Conservation (phyloP, 1,140 invertebrate species). For the Trichonephila clavata region DNA sequence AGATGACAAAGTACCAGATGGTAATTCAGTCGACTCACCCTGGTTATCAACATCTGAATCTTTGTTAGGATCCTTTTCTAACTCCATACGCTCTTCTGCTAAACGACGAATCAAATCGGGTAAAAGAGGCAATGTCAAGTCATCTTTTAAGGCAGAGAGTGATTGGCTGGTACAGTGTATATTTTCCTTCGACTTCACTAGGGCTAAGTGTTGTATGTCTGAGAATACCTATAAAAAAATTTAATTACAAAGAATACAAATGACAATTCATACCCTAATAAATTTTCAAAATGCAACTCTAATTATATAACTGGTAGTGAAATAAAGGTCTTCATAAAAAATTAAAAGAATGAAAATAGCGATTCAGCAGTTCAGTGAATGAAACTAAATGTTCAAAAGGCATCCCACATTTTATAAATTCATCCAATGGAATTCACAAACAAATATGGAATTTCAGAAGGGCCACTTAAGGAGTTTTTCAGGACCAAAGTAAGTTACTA, state of each 20-base stretch:
- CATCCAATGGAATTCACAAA: too few relatives aligned
- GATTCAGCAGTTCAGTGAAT: too few relatives aligned
- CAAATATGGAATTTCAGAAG: too few relatives aligned
- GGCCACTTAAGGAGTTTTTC: too few relatives aligned
- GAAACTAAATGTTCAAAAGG: too few relatives aligned
- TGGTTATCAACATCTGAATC: constrained; percentile 47
- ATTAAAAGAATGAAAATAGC: too few relatives aligned
- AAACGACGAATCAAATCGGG: constrained; percentile 81
- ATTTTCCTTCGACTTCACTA: constrained; percentile 65
- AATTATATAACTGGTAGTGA: too few relatives aligned
- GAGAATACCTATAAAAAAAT: constrained; percentile 73
- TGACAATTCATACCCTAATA: too few relatives aligned
- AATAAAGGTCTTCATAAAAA: too few relatives aligned
- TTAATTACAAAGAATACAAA: not conserved
- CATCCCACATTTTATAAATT: too few relatives aligned
- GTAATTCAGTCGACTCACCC: constrained; percentile 44
- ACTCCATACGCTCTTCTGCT: constrained; percentile 80
- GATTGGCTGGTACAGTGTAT: constrained; percentile 35
- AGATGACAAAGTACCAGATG: constrained; percentile 78
- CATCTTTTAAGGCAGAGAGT: constrained; percentile 76
- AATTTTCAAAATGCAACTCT: too few relatives aligned
- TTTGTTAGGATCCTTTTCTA: constrained; percentile 78
- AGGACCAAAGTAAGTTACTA: too few relatives aligned
- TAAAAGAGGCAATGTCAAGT: constrained; percentile 80
- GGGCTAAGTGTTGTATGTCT: constrained; percentile 78